Base-by-base conservation (phyloP, 2,888 invertebrate species). In the Lucinisca nassula region DNA sequence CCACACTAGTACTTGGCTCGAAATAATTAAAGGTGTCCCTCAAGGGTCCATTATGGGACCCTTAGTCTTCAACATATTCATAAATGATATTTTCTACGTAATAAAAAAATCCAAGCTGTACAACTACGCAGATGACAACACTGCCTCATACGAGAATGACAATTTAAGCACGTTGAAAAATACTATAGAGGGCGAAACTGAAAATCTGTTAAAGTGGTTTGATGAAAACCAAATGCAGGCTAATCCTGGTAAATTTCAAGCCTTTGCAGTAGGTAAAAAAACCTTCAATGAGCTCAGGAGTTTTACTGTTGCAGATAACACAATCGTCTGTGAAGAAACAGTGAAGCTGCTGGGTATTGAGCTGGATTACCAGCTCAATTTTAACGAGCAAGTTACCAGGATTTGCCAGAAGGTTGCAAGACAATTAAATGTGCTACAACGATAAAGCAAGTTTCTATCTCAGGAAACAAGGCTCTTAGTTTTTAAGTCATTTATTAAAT, bases 381-480 rank as follows among this genome's bases (percentile, higher is more conserved):
- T 72, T n/a, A 72, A 37, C 21, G 40, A 37, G 8, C 72, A 72
- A 38, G 37, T 72, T 37, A 37, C 72, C 37, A 72, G 40, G 38
- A 72, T 40, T 40, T 72, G 72, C 24, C 37, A 72, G 72, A 72
- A 72, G n/a, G 72, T 40, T 37, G n/a, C 72, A 4, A 72, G 72
- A 40, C 72, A 72, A 37, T 24, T 72, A 72, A 72, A 72, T 72
- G 72, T 72, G 35, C 72, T 72, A 24, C 49, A 32, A 6, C 51
- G 55, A 38, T 17, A 51, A 1, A 76, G 76, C 32, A 74, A 40
- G 12, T 74, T 74, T 74, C 27, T 74, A 12, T 24, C 38, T 4
- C n/a, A 30, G 24, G 40, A 74, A 8, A 74, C 40, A 1, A 74
- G 27, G 45, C 38, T 74, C 12, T 27, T 74, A 12, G 27, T 49